phyloP scores from a whole-genome alignment of 1,140 invertebrate genomes.

The Nylanderia fulva region DNA sequence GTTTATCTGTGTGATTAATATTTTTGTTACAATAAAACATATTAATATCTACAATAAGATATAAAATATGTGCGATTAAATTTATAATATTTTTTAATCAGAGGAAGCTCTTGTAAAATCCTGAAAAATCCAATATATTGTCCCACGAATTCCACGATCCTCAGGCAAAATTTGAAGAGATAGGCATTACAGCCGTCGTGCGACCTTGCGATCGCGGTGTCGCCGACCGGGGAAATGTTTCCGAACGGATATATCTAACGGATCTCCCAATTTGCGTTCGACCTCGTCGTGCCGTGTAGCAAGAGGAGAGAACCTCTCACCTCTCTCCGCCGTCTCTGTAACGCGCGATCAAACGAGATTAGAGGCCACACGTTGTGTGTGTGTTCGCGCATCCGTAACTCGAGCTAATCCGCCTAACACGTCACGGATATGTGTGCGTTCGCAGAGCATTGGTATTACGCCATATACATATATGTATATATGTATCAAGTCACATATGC shows the following conservation, averaged over 20 bases:
- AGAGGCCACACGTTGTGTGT: background rate
- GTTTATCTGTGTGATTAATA: too few relatives aligned
- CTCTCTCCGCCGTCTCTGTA: background rate
- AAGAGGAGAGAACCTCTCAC: too few relatives aligned
- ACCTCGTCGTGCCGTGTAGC: background rate
- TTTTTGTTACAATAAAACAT: too few relatives aligned
- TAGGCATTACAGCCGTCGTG: background rate
- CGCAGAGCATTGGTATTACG: conserved; percentile 34
- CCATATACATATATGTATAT: conserved; percentile 26
- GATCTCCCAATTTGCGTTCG: conserved; percentile 49
- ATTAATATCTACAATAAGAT: too few relatives aligned
- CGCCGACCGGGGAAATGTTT: conserved; percentile 39
- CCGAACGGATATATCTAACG: conserved; percentile 60
- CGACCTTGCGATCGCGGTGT: conserved; percentile 49
- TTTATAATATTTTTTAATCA: too few relatives aligned
- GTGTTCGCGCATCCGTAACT: conserved; percentile 25
- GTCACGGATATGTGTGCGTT: conserved; percentile 23
- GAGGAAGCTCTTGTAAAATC: too few relatives aligned
- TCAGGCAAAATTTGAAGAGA: too few relatives aligned
- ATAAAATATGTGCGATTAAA: too few relatives aligned
- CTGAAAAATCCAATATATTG: too few relatives aligned
- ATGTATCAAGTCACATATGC: conserved; percentile 15
- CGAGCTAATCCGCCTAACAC: conserved; percentile 46
- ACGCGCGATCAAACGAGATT: conserved; percentile 54
- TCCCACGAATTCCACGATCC: too few relatives aligned